These are phyloP conservation scores for Apamea monoglypha DNA, from an alignment of 2,888 invertebrate genomes.

Conservation along the genomic window DNA sequence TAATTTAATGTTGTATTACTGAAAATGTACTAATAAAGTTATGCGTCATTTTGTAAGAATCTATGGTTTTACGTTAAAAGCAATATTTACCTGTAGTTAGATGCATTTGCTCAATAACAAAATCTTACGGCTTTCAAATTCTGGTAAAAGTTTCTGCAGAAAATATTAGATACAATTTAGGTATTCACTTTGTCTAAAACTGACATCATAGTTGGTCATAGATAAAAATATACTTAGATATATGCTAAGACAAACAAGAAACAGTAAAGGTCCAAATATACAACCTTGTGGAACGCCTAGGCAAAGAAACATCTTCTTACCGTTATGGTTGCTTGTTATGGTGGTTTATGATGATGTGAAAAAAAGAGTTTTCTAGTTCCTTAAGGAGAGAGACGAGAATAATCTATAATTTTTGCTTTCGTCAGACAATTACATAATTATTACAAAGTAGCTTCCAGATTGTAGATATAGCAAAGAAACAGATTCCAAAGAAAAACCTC, in stretches of 20 bases:
- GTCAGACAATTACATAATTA: background rate
- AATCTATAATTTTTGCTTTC: background rate
- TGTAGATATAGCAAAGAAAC: background rate
- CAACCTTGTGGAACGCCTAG: background rate
- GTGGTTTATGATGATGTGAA: background rate
- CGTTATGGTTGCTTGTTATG: background rate
- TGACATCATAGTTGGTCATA: background rate
- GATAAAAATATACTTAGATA: background rate
- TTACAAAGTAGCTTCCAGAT: background rate
- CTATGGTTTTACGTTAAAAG: background rate
- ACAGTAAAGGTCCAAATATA: background rate
- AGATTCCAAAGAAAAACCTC: slow-evolving; percentile 1
- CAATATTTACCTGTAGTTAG: background rate
- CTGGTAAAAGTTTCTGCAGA: background rate
- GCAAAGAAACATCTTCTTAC: background rate
- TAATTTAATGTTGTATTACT: slow-evolving; percentile 2
- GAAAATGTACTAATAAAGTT: slow-evolving; percentile 10
- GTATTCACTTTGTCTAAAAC: background rate
- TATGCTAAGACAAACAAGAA: background rate
- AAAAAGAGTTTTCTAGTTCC: background rate
- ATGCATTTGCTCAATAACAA: background rate
- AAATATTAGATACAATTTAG: background rate
- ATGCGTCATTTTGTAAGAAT: background rate
- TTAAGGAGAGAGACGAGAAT: background rate
- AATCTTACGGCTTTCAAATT: background rate